These are phyloP conservation scores for Protonemura montana DNA, from an alignment of 2,888 invertebrate species.

Conservation along the genomic window DNA sequence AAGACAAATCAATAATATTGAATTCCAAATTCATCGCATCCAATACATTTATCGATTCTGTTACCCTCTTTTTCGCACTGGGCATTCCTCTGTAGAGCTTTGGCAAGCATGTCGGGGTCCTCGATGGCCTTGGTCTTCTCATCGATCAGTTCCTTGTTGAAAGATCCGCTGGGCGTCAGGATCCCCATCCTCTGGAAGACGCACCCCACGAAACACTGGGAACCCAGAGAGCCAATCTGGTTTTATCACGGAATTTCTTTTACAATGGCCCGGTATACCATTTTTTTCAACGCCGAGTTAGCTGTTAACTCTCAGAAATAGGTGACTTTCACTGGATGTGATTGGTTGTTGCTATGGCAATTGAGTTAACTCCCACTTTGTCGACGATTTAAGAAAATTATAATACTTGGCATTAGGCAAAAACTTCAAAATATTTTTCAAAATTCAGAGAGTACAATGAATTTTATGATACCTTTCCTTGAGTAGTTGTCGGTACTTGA, in stretches of 20 bases:
- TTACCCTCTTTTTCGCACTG: conserved; percentile 19
- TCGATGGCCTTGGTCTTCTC: not conserved
- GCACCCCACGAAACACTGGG: conserved; percentile 14
- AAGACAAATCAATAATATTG: not conserved
- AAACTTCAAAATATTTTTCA: no score
- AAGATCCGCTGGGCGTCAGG: not conserved
- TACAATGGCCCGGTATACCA: no score
- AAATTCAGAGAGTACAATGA: no score
- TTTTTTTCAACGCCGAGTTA: no score
- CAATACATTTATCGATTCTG: not conserved
- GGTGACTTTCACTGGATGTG: no score
- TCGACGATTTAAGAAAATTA: no score
- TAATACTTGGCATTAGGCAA: no score
- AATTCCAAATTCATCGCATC: not conserved
- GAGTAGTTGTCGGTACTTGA: not conserved
- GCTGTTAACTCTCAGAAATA: no score
- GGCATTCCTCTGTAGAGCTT: not conserved
- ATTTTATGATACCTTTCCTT: conserved; percentile 27
- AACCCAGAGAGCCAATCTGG: no score
- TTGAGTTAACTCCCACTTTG: no score
- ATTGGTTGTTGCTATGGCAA: no score
- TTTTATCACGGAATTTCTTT: no score
- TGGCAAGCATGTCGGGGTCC: not conserved
- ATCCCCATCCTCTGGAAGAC: conserved; percentile 20
- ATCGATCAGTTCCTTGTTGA: not conserved